These are phyloP conservation scores for Leptoteleia sp. DNA, from an alignment of 1,140 invertebrate genomes.

Conservation along the genomic window DNA sequence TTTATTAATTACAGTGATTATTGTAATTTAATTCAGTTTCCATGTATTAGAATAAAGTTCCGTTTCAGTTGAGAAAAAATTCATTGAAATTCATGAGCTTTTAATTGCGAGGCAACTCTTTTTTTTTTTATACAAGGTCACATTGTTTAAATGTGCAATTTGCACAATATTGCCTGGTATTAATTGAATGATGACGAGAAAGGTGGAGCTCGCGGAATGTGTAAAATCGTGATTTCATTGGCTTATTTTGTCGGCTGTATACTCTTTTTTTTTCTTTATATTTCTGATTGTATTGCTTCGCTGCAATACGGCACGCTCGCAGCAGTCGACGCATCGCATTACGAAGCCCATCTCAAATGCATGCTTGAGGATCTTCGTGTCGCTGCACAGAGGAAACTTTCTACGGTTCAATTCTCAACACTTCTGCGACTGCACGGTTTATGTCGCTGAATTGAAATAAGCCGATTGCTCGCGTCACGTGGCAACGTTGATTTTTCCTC, in stretches of 20 bases:
- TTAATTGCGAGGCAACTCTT: too few relatives aligned
- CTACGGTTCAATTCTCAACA: constrained; percentile 63
- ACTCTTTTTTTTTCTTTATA: too few relatives aligned
- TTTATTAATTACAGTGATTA: too few relatives aligned
- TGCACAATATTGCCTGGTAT: too few relatives aligned
- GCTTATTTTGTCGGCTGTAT: constrained; percentile 49
- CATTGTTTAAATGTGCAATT: too few relatives aligned
- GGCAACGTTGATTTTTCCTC: constrained; percentile 35
- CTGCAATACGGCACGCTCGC: constrained; percentile 57
- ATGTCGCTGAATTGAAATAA: constrained; percentile 62
- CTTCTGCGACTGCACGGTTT: constrained; percentile 62
- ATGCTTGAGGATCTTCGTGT: constrained; percentile 65
- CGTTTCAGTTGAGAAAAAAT: too few relatives aligned
- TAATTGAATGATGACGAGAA: too few relatives aligned
- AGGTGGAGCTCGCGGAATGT: too few relatives aligned
- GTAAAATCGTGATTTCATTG: constrained; percentile 56
- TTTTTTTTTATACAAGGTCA: too few relatives aligned
- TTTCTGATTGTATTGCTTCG: constrained; percentile 54
- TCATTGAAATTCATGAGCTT: too few relatives aligned
- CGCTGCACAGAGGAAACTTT: constrained; percentile 64
- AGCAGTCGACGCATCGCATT: constrained; percentile 63
- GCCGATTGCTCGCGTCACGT: constrained; percentile 60
- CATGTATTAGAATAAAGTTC: too few relatives aligned
- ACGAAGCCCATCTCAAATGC: constrained; percentile 64
- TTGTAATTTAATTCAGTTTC: too few relatives aligned